phyloP scores from a whole-genome alignment of 1,140 invertebrate genomes.

The Aradophagus sp. region DNA sequence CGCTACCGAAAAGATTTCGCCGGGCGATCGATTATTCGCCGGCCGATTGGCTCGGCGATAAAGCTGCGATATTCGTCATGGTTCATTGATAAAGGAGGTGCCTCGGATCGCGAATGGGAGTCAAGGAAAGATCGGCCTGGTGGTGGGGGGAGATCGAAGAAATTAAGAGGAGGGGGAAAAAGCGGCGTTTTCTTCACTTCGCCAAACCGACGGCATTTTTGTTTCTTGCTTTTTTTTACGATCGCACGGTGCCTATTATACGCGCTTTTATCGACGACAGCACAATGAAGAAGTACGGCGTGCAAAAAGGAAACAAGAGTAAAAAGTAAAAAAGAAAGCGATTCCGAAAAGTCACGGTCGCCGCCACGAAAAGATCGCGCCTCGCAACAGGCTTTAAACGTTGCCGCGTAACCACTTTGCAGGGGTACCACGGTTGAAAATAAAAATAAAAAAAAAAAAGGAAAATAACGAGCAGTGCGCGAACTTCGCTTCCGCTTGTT shows the following conservation, averaged over 20 bases:
- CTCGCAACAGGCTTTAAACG: conserved; percentile 3
- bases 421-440: too few relatives aligned
- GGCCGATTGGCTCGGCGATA: conserved; percentile 44
- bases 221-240: conserved; percentile 30
- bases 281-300: conserved; percentile 44
- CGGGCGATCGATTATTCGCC: conserved; percentile 51
- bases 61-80: conserved; percentile 56
- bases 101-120: conserved; percentile 46
- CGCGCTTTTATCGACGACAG: conserved; percentile 55
- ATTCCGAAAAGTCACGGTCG: conserved; percentile 10
- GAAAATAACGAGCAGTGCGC: too few relatives aligned
- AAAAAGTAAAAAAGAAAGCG: conserved; percentile 13
- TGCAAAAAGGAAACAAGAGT: conserved; percentile 44
- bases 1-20: conserved; percentile 41
- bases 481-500: too few relatives aligned
- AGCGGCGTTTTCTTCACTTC: conserved; percentile 44
- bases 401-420: too few relatives aligned
- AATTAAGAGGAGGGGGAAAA: conserved; percentile 18
- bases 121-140: conserved; percentile 45
- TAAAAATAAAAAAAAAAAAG: too few relatives aligned
- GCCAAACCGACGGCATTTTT: conserved; percentile 41
- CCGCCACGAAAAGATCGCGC: conserved; percentile 2
- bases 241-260: conserved; percentile 37
- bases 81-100: conserved; percentile 57
- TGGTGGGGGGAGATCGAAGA: too few relatives aligned